phyloP scores from a whole-genome alignment of 2,113 vertebrate species.

The Pampusana beccarii region DNA sequence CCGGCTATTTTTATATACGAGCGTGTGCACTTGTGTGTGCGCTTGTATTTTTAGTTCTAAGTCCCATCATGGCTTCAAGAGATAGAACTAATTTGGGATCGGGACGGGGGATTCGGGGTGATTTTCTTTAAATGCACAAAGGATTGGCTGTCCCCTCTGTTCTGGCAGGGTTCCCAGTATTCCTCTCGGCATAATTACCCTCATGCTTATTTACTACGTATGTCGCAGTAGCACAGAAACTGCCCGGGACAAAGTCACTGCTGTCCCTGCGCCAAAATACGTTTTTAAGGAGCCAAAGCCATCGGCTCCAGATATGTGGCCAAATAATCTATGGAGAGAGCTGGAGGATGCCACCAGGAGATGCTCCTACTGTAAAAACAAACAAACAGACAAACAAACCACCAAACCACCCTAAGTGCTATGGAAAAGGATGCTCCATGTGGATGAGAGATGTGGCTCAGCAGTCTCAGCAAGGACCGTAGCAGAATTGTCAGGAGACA shows the following conservation, averaged over 20 bases:
- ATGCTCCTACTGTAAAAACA: not conserved
- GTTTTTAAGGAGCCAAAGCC: not conserved
- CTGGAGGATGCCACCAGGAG: not conserved
- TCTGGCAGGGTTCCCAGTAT: constrained; percentile 54
- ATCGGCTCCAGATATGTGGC: not conserved
- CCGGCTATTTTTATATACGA: constrained; percentile 30
- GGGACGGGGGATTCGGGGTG: not conserved
- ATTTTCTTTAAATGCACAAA: constrained; percentile 1
- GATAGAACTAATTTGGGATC: constrained; percentile 14
- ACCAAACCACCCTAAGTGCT: not conserved
- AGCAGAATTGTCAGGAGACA: not conserved
- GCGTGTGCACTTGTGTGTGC: not conserved
- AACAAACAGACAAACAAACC: too few species aligned
- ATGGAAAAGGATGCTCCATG: not conserved
- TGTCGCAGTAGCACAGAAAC: constrained; percentile 5
- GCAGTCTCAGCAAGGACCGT: not conserved
- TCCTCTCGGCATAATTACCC: constrained; percentile 55
- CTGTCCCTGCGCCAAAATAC: not conserved
- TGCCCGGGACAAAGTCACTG: not conserved
- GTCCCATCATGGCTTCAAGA: not conserved
- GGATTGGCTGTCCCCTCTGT: not conserved
- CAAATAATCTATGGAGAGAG: not conserved
- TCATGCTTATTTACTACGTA: constrained; percentile 46
- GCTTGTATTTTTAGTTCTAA: constrained; percentile 36
- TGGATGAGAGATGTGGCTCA: not conserved